phyloP scores from a whole-genome alignment of 2,797 vertebrate species.

The Cynopterus sphinx region DNA sequence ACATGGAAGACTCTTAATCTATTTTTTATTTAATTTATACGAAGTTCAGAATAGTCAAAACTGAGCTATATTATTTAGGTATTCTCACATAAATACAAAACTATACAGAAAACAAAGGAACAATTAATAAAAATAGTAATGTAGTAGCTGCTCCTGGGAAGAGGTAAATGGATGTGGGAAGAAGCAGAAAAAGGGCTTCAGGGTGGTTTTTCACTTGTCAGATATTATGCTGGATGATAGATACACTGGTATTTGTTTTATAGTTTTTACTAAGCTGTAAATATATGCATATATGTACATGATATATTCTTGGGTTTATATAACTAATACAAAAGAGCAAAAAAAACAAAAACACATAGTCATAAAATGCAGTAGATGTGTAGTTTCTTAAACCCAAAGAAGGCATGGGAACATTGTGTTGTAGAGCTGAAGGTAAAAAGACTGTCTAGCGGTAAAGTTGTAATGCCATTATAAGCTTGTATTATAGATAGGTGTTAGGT shows the following conservation, averaged over 20 bases:
- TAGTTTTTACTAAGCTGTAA: conserved; percentile 21
- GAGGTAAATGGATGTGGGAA: not conserved
- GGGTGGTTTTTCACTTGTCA: not conserved
- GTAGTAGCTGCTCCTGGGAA: not conserved
- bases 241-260: not conserved
- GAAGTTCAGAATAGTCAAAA: not conserved
- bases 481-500: not conserved
- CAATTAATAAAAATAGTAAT: not conserved
- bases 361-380: not conserved
- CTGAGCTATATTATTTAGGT: not conserved
- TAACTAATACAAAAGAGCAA: not conserved
- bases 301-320: not conserved
- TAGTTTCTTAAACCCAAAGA: not conserved
- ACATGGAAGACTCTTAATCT: not conserved
- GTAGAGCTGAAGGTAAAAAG: not conserved
- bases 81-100: not conserved
- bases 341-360: not conserved
- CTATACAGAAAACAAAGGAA: not conserved
- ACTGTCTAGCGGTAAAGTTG: not conserved
- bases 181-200: not conserved
- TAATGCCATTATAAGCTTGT: conserved; percentile 13
- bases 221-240: not conserved
- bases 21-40: conserved; percentile 6
- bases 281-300: not conserved
- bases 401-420: not conserved